These are phyloP conservation scores for Syngnathus typhle DNA, from an alignment of 2,113 vertebrate genomes.

Conservation along the genomic window DNA sequence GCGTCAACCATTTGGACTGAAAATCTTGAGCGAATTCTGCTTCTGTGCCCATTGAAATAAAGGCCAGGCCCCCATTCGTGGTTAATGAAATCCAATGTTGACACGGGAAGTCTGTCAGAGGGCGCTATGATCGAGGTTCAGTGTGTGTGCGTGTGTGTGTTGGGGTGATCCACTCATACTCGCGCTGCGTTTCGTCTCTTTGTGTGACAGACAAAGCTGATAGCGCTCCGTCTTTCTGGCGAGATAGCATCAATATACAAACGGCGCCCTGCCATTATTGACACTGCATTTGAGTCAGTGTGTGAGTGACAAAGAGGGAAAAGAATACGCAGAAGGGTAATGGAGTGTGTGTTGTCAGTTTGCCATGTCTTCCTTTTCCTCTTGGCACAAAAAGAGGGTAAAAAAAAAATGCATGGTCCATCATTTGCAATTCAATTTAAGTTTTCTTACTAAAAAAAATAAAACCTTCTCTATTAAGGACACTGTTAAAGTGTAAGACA, in stretches of 20 bases:
- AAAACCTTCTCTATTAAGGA: background rate
- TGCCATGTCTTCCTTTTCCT: background rate
- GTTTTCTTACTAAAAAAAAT: background rate
- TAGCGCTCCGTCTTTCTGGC: slow-evolving; percentile 32
- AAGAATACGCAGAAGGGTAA: slow-evolving; percentile 1
- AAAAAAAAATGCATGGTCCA: background rate
- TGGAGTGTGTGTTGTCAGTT: slow-evolving; percentile 14
- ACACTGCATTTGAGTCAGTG: slow-evolving; percentile 35
- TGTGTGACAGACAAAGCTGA: slow-evolving; percentile 53
- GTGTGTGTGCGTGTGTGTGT: slow-evolving; percentile 8
- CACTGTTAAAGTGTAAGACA: background rate
- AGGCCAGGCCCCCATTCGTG: slow-evolving; percentile 12
- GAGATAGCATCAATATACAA: slow-evolving; percentile 56
- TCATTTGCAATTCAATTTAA: background rate
- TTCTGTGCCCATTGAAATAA: slow-evolving; percentile 29
- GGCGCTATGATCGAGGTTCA: slow-evolving; percentile 25
- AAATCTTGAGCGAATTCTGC: slow-evolving; percentile 17
- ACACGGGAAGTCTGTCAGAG: slow-evolving; percentile 57
- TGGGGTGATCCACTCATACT: slow-evolving; percentile 31
- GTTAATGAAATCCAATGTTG: slow-evolving; percentile 57
- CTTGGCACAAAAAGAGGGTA: background rate
- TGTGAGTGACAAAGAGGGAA: slow-evolving; percentile 20
- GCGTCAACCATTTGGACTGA: slow-evolving; percentile 1
- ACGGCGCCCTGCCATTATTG: slow-evolving; percentile 46
- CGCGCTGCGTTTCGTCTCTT: slow-evolving; percentile 41